Percentiles rank a stretch among this genome's conserved stretches.
phyloP scores from a whole-genome alignment of 2,797 vertebrate genomes.

The Notamacropus eugenii region DNA sequence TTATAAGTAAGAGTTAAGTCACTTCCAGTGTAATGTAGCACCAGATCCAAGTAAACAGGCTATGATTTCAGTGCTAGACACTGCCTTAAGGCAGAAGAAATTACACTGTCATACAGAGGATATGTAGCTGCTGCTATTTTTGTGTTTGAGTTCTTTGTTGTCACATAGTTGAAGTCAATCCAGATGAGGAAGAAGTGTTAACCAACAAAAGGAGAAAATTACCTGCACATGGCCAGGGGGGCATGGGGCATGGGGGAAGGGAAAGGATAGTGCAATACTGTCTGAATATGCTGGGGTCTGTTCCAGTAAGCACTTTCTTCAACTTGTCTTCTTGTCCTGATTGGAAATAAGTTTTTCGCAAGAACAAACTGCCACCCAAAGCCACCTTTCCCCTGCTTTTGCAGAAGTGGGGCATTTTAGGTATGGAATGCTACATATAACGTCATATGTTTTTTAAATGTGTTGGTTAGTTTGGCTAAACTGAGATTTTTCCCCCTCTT shows the following conservation, averaged over 20 bases:
- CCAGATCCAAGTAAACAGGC: constrained; percentile 95
- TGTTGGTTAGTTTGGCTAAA: too few relatives aligned
- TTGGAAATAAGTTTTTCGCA: constrained; percentile 43
- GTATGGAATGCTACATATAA: too few relatives aligned
- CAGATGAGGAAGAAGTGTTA: constrained; percentile 88
- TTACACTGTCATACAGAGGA: constrained; percentile 96
- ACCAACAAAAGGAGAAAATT: constrained; percentile 79
- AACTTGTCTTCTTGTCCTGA: background rate
- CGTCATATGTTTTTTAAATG: too few relatives aligned
- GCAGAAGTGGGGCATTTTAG: too few relatives aligned
- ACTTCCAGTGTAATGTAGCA: constrained; percentile 87
- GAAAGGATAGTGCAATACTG: background rate
- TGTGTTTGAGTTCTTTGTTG: constrained; percentile 88
- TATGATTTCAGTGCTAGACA: constrained; percentile 94
- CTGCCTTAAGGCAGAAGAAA: constrained; percentile 94
- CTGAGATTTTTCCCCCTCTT: background rate
- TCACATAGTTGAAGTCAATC: constrained; percentile 96
- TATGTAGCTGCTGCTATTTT: constrained; percentile 93
- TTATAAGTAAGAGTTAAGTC: constrained; percentile 85
- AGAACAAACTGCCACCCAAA: constrained; percentile 50
- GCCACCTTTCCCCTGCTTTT: background rate
- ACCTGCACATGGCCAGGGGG: constrained; percentile 46
- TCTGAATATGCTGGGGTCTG: constrained; percentile 4
- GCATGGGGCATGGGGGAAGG: constrained; percentile 15
- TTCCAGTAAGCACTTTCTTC: constrained; percentile 31